phyloP scores from a whole-genome alignment of 2,113 vertebrate species.

The Lophius piscatorius region DNA sequence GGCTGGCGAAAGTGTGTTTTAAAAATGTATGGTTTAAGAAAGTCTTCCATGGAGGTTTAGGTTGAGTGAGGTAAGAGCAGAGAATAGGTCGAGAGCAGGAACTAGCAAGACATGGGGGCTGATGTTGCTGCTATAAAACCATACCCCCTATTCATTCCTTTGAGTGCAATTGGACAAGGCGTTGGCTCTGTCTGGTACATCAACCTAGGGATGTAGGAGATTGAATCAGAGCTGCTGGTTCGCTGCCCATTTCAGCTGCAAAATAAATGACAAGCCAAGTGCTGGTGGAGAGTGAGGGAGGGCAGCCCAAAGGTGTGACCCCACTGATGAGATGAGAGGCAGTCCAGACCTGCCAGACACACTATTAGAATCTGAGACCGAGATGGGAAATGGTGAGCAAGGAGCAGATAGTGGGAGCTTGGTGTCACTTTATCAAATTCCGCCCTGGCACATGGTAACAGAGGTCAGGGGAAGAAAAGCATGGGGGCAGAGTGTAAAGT shows the following conservation, averaged over 20 bases:
- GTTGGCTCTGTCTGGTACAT: conserved; percentile 51
- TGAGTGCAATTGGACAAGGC: conserved; percentile 8
- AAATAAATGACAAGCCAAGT: conserved; percentile 73
- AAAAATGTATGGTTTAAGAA: conserved; percentile 60
- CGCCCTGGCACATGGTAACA: conserved; percentile 73
- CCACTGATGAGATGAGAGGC: conserved; percentile 75
- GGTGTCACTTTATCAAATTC: conserved; percentile 82
- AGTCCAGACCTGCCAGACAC: conserved; percentile 63
- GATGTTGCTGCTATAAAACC: conserved; percentile 44
- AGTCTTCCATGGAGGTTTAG: conserved; percentile 39
- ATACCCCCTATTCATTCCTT: conserved; percentile 24
- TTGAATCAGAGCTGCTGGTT: conserved; percentile 66
- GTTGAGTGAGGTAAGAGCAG: conserved; percentile 47
- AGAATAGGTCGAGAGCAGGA: conserved; percentile 40
- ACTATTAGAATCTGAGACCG: conserved; percentile 68
- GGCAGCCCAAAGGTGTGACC: conserved; percentile 69
- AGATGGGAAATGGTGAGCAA: conserved; percentile 51
- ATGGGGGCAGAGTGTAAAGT: conserved; percentile 76
- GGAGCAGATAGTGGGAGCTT: conserved; percentile 48
- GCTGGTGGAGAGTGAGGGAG: conserved; percentile 41
- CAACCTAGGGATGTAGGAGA: conserved; percentile 62
- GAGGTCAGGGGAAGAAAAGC: conserved; percentile 76
- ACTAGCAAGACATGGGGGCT: conserved; percentile 44
- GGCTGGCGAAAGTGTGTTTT: conserved; percentile 57
- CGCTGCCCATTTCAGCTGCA: conserved; percentile 44